Conservation (phyloP, 2,113 vertebrate species). For the Eulemur rufifrons region DNA sequence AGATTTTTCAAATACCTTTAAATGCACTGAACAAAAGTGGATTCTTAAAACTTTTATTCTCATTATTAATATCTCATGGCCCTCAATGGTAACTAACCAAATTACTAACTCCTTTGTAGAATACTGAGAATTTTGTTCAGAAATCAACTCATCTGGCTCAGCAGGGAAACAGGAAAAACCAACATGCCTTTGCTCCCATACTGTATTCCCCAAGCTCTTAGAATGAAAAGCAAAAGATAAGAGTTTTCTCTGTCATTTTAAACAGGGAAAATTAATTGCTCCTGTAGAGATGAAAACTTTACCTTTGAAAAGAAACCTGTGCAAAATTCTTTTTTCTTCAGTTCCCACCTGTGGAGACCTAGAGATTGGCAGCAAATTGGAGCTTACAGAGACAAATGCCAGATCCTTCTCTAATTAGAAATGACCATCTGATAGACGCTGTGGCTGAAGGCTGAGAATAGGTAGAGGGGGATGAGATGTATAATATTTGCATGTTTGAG, state of each 20-base stretch:
- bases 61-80: constrained; percentile 65
- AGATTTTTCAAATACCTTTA: constrained; percentile 62
- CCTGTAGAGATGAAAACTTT: constrained; percentile 66
- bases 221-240: constrained; percentile 69
- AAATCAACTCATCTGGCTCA: constrained; percentile 62
- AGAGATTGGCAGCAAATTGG: constrained; percentile 31
- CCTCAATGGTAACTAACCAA: constrained; percentile 57
- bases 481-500: neutral
- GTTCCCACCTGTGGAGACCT: constrained; percentile 13
- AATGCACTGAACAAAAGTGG: constrained; percentile 36
- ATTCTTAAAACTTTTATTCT: constrained; percentile 69
- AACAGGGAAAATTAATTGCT: constrained; percentile 63
- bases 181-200: constrained; percentile 52
- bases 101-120: constrained; percentile 69
- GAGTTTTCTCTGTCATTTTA: constrained; percentile 50
- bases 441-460: neutral
- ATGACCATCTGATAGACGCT: neutral
- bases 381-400: constrained; percentile 30
- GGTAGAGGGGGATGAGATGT: neutral
- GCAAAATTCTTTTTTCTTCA: constrained; percentile 2
- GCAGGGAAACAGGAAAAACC: neutral
- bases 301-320: constrained; percentile 11
- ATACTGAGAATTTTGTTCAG: constrained; percentile 68
- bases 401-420: constrained; percentile 45
- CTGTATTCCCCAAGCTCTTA: neutral